Percentiles rank a stretch among this genome's conserved stretches.
Evolutionary conservation across 2,888 invertebrate species (phyloP).

Genomic region (Drosophila niveifrons): DNA sequence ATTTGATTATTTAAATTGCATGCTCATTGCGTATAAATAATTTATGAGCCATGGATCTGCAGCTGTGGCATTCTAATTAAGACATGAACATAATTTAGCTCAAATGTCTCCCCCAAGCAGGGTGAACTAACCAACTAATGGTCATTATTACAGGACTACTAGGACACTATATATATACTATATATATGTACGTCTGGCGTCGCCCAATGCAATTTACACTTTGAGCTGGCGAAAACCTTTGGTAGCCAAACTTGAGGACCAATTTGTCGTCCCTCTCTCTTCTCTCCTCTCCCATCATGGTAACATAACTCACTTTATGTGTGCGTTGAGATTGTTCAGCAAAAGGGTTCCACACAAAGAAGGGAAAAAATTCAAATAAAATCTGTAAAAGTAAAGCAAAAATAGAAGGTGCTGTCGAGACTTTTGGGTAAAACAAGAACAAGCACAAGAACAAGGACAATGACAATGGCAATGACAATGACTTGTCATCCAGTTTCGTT

Average conservation of each 20-base stretch:
- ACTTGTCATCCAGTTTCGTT: constrained; percentile 41
- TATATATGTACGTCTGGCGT: constrained; percentile 13
- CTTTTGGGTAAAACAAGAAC: constrained; percentile 2
- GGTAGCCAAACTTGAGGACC: constrained; percentile 56
- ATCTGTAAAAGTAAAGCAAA: constrained; percentile 56
- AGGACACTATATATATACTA: neutral
- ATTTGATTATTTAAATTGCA: constrained; percentile 82
- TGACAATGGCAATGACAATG: constrained; percentile 53
- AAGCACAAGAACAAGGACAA: constrained; percentile 46
- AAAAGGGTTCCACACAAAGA: constrained; percentile 40
- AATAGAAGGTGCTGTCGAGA: constrained; percentile 27
- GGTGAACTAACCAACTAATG: constrained; percentile 74
- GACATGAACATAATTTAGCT: constrained; percentile 55
- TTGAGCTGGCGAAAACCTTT: constrained; percentile 55
- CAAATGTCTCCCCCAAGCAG: constrained; percentile 67
- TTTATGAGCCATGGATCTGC: constrained; percentile 63
- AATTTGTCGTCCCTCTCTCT: constrained; percentile 66
- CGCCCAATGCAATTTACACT: constrained; percentile 62
- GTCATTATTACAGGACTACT: constrained; percentile 52
- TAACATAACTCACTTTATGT: constrained; percentile 63
- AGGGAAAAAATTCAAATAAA: constrained; percentile 61
- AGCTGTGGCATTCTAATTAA: constrained; percentile 72
- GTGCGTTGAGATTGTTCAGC: constrained; percentile 49
- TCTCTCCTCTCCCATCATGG: constrained; percentile 41
- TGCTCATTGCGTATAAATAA: constrained; percentile 77